phyloP scores from a whole-genome alignment of 2,113 vertebrate species.

The Xiphophorus hellerii region DNA sequence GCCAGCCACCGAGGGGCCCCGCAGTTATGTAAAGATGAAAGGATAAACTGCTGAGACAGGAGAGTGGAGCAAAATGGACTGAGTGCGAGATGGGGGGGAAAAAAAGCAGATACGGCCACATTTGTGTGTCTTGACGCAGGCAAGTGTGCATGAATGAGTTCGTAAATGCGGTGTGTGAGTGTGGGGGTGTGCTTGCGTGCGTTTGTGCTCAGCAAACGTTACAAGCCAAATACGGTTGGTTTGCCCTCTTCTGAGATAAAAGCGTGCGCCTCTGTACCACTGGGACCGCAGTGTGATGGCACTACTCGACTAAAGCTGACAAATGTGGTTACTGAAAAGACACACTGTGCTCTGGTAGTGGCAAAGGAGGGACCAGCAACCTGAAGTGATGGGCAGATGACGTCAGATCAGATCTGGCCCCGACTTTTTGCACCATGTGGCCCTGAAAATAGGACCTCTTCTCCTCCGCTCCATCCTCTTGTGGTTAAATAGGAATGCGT shows the following conservation, averaged over 20 bases:
- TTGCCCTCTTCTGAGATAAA: constrained; percentile 75
- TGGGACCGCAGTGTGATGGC: constrained; percentile 68
- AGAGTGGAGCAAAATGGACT: constrained; percentile 56
- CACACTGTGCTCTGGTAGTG: neutral
- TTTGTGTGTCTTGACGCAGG: constrained; percentile 27
- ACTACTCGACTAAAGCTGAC: constrained; percentile 56
- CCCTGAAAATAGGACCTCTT: constrained; percentile 21
- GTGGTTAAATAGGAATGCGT: constrained; percentile 5
- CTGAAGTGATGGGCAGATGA: constrained; percentile 32
- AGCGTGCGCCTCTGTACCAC: constrained; percentile 61
- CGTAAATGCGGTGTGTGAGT: neutral
- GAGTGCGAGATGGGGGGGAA: constrained; percentile 34
- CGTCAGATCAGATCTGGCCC: constrained; percentile 29
- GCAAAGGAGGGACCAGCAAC: constrained; percentile 13
- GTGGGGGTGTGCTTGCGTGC: constrained; percentile 4
- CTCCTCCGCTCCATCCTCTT: constrained; percentile 13
- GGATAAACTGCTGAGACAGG: constrained; percentile 69
- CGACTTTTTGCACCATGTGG: constrained; percentile 50
- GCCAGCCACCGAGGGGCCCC: constrained; percentile 42
- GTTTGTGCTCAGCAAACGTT: constrained; percentile 50
- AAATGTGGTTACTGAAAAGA: constrained; percentile 53
- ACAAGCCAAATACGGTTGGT: constrained; percentile 71
- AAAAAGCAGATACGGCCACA: constrained; percentile 15
- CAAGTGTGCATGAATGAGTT: constrained; percentile 31
- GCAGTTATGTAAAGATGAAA: constrained; percentile 71